These are phyloP conservation scores for Uropetala carovei DNA, from an alignment of 2,888 invertebrate species.

Conservation along the genomic window DNA sequence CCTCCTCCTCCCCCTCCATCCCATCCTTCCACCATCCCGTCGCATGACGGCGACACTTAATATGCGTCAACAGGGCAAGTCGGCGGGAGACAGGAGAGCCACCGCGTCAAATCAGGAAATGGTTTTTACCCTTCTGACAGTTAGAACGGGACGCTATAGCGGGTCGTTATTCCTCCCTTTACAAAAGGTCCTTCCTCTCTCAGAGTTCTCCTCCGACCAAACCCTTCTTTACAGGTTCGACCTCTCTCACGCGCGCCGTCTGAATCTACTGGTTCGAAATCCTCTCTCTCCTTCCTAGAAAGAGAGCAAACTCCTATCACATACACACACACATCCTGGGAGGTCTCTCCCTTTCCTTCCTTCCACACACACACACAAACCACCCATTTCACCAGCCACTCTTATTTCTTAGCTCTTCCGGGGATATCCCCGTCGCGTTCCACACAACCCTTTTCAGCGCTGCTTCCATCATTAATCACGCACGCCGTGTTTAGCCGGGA, in stretches of 20 bases:
- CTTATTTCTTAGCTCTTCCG: not conserved
- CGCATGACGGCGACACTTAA: constrained; percentile 57
- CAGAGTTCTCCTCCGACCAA: not conserved
- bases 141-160: not conserved
- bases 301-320: too few relatives aligned
- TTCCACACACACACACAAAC: too few relatives aligned
- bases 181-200: not conserved
- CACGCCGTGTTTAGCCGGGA: constrained; percentile 17
- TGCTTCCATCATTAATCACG: constrained; percentile 52
- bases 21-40: not conserved
- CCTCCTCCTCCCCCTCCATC: not conserved
- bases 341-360: not conserved
- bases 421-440: not conserved
- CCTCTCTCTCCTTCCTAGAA: not conserved
- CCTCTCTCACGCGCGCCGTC: not conserved
- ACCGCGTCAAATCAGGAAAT: constrained; percentile 46
- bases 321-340: too few relatives aligned
- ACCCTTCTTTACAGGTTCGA: not conserved
- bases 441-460: constrained; percentile 32
- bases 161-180: not conserved
- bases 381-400: too few relatives aligned
- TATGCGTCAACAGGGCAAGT: constrained; percentile 36
- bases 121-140: constrained; percentile 22
- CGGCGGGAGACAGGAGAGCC: not conserved
- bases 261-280: not conserved